Conservation (phyloP, 2,888 invertebrate genomes). For the Crepidodera aurea region DNA sequence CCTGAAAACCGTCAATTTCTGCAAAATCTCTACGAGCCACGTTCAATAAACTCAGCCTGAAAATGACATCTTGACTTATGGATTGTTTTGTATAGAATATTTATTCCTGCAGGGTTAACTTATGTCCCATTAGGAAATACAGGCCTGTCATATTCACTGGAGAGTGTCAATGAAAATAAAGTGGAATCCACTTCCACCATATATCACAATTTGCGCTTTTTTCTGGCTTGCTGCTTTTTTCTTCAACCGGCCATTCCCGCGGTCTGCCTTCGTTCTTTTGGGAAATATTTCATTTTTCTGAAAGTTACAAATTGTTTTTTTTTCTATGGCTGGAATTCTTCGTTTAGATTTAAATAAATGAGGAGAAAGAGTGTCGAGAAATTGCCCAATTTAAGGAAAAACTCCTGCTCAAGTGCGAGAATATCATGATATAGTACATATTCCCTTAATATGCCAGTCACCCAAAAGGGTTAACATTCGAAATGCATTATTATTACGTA, state of each 20-base stretch:
- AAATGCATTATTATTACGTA: no score
- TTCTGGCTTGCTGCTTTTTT: constrained; percentile 25
- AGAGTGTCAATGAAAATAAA: constrained; percentile 37
- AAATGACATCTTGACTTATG: constrained; percentile 29
- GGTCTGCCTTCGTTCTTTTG: constrained; percentile 9
- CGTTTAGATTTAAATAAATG: constrained; percentile 1
- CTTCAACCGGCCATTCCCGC: background rate
- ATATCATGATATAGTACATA: no score
- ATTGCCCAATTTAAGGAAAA: background rate
- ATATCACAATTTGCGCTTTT: constrained; percentile 39
- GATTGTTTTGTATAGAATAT: constrained; percentile 29
- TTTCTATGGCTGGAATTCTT: background rate
- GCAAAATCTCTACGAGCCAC: constrained; percentile 18
- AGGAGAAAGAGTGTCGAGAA: background rate
- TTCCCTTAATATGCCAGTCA: no score
- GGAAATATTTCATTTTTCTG: constrained; percentile 31
- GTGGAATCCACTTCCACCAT: constrained; percentile 32
- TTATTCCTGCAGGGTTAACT: constrained; percentile 26
- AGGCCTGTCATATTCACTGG: constrained; percentile 32
- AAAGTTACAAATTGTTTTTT: constrained; percentile 27
- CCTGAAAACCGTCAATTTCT: constrained; percentile 17
- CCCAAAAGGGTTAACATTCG: no score
- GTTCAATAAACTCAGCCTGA: constrained; percentile 25
- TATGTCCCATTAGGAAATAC: constrained; percentile 35
- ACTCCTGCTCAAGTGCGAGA: no score